A percentile compares a stretch with the other conserved stretches of the same genome.
Evolutionary conservation across 1,140 invertebrate genomes (phyloP).

Genomic region (Drosophila cardini): DNA sequence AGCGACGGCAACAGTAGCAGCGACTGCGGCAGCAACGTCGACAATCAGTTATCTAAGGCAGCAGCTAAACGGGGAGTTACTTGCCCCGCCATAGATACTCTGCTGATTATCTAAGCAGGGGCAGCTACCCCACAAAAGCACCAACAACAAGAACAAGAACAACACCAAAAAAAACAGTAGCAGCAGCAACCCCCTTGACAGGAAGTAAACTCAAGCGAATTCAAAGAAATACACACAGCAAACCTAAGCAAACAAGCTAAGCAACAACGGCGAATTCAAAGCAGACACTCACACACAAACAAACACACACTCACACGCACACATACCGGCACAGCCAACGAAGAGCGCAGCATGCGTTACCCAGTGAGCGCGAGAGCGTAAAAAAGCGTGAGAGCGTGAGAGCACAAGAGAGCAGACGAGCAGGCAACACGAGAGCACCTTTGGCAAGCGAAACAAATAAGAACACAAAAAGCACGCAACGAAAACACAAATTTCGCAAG

Average conservation of each 20-base stretch:
- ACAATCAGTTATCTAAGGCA: conserved; percentile 64
- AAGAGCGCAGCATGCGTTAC: conserved; percentile 36
- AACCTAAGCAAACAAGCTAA: conserved; percentile 46
- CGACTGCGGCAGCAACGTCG: conserved; percentile 23
- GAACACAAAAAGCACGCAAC: conserved; percentile 30
- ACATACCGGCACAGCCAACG: conserved; percentile 28
- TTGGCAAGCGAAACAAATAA: conserved; percentile 32
- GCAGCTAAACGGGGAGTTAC: conserved; percentile 59
- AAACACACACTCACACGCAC: conserved; percentile 25
- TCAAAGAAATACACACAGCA: conserved; percentile 38
- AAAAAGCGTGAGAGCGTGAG: conserved; percentile 37
- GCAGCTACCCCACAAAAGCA: conserved; percentile 58
- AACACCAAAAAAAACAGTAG: no score
- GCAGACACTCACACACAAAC: conserved; percentile 12
- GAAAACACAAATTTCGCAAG: conserved; percentile 62
- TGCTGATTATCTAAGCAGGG: conserved; percentile 80
- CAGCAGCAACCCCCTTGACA: conserved; percentile 74
- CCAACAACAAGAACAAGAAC: conserved; percentile 34
- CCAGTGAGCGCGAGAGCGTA: conserved; percentile 30
- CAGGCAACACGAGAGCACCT: conserved; percentile 59
- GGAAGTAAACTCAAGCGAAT: conserved; percentile 55
- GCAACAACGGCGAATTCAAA: conserved; percentile 73
- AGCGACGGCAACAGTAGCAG: conserved; percentile 13
- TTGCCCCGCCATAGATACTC: conserved; percentile 68
- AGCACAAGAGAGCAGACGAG: conserved; percentile 2